Conservation (phyloP, 2,888 invertebrate genomes). For the Eurytoma californica region DNA sequence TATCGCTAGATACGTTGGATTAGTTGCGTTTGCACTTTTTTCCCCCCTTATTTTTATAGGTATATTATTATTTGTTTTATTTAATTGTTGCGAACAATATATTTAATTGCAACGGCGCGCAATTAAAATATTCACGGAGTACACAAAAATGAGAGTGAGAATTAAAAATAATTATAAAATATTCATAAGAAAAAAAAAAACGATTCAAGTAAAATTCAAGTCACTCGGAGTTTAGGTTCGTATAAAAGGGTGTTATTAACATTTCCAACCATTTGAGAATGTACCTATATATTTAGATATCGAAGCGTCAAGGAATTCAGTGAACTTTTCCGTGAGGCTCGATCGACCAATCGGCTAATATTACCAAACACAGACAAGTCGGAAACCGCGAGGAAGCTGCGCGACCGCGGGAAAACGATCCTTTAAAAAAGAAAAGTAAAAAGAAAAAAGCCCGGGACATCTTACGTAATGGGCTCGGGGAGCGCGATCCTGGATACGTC, state of each 20-base stretch:
- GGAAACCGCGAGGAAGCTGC: neutral
- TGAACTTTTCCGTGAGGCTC: neutral
- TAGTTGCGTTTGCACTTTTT: neutral
- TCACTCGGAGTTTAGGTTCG: too few species aligned
- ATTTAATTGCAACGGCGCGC: neutral
- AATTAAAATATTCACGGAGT: too few species aligned
- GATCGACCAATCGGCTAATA: neutral
- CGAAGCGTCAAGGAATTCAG: too few species aligned
- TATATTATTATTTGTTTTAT: neutral
- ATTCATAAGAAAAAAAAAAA: too few species aligned
- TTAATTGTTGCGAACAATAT: neutral
- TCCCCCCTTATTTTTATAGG: neutral
- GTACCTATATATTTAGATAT: too few species aligned
- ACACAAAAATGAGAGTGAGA: too few species aligned
- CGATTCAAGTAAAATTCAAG: too few species aligned
- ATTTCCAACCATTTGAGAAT: too few species aligned
- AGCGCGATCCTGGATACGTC: neutral
- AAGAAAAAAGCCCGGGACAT: neutral
- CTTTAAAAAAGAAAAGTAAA: neutral
- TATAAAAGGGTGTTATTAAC: too few species aligned
- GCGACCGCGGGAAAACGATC: conserved; percentile 21
- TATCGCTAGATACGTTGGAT: neutral
- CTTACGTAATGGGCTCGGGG: neutral
- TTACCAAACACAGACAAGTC: conserved; percentile 1
- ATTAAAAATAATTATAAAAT: too few species aligned